Conservation (phyloP, 2,113 vertebrate species). For the Collichthys lucidus region DNA sequence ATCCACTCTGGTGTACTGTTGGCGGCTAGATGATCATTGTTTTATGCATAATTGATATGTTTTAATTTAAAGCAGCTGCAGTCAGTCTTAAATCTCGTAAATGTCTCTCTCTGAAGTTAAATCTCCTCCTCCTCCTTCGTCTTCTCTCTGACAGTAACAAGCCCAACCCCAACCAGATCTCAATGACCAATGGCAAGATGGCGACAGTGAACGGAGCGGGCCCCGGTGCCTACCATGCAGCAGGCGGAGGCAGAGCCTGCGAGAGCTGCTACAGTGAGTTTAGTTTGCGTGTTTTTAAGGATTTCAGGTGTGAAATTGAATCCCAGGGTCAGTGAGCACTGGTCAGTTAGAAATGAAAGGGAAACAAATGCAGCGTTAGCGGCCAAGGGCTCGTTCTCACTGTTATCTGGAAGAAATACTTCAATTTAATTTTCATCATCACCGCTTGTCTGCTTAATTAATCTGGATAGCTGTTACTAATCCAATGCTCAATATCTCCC, state of each 20-base stretch:
- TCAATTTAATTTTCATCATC: conserved; percentile 3
- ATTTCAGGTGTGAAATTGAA: conserved; percentile 21
- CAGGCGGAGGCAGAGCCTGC: conserved; percentile 91
- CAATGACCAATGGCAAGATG: conserved; percentile 92
- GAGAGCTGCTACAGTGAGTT: conserved; percentile 97
- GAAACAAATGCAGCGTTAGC: background rate
- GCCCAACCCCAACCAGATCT: conserved; percentile 98
- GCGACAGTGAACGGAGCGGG: conserved; percentile 93
- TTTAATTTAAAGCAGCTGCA: background rate
- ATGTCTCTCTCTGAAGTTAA: background rate
- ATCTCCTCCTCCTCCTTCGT: background rate
- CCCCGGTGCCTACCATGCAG: conserved; percentile 86
- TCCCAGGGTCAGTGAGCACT: background rate
- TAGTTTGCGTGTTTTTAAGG: background rate
- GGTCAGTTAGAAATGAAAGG: conserved; percentile 14
- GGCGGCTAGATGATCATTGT: conserved; percentile 5
- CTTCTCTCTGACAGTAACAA: conserved; percentile 89
- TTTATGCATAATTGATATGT: conserved; percentile 33
- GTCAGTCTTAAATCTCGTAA: conserved; percentile 1
- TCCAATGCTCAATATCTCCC: background rate
- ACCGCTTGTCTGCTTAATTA: background rate
- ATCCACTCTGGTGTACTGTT: background rate
- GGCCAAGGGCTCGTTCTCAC: background rate
- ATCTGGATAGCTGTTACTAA: conserved; percentile 4
- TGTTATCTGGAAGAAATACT: background rate